Evolutionary conservation across 2,888 invertebrate species (phyloP).

Genomic region (Ellobium chinense): DNA sequence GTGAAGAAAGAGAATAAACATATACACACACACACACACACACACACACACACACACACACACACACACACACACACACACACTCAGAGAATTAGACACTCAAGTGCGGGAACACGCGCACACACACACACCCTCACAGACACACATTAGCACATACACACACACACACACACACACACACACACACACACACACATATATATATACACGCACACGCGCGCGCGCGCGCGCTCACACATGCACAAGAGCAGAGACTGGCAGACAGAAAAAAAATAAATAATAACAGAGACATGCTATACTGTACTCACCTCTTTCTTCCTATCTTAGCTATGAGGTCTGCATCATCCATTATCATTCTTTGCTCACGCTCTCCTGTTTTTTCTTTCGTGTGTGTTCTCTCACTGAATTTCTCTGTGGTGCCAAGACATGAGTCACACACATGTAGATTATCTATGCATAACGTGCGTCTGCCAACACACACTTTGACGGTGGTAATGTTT

Average conservation of each 20-base stretch:
- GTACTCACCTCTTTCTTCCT: conserved; percentile 53
- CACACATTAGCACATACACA: neutral
- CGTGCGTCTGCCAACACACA: too few relatives aligned
- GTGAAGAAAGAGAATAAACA: neutral
- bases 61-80: neutral
- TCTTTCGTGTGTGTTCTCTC: too few relatives aligned
- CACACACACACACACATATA: conserved; percentile 1
- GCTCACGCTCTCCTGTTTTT: conserved; percentile 7
- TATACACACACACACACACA: neutral
- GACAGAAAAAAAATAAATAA: neutral
- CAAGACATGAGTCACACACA: too few relatives aligned
- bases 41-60: neutral
- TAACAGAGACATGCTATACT: neutral
- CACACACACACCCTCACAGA: neutral
- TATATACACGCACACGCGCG: neutral
- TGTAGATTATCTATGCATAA: too few relatives aligned
- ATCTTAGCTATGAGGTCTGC: conserved; percentile 53
- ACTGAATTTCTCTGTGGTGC: too few relatives aligned
- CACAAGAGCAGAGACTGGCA: neutral
- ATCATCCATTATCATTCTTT: conserved; percentile 45
- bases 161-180: conserved; percentile 8
- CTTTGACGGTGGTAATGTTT: too few relatives aligned
- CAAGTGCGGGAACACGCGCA: neutral
- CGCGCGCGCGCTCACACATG: neutral
- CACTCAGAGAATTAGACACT: too few relatives aligned